Percentiles rank a stretch among this genome's conserved stretches.
Conservation (phyloP, 2,797 vertebrate species). For the Novumbra hubbsi region DNA sequence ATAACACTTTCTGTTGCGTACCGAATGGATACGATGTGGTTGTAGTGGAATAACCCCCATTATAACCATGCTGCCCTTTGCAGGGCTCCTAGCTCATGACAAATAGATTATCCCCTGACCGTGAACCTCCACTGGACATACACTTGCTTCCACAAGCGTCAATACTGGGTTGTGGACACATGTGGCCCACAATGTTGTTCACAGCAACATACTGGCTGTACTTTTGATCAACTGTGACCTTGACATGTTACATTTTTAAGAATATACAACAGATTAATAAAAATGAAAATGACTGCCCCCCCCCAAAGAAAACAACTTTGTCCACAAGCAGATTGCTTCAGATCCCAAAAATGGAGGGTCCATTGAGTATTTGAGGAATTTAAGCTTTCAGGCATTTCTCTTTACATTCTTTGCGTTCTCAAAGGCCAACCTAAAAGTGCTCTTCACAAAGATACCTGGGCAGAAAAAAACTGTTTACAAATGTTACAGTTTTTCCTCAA, state of each 20-base stretch:
- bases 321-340: conserved; percentile 6
- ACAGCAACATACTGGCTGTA: not conserved
- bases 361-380: conserved; percentile 21
- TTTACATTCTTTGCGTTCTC: conserved; percentile 8
- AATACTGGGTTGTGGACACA: not conserved
- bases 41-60: conserved; percentile 43
- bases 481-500: not conserved
- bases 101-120: conserved; percentile 46
- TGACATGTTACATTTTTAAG: conserved; percentile 49
- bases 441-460: not conserved
- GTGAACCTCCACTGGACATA: conserved; percentile 62
- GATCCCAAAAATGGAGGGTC: conserved; percentile 10
- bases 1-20: conserved; percentile 46
- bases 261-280: conserved; percentile 40
- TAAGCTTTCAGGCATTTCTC: conserved; percentile 16
- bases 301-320: not conserved
- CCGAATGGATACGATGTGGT: conserved; percentile 46
- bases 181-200: not conserved
- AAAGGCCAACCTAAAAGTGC: conserved; percentile 7
- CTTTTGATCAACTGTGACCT: conserved; percentile 25
- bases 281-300: not conserved
- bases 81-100: conserved; percentile 46
- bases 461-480: conserved; percentile 2
- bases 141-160: conserved; percentile 42
- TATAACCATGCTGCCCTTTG: conserved; percentile 52